A percentile compares a stretch with the other conserved stretches of the same genome.
Conservation (phyloP, 2,888 invertebrate genomes). For the Agrilus biguttatus region DNA sequence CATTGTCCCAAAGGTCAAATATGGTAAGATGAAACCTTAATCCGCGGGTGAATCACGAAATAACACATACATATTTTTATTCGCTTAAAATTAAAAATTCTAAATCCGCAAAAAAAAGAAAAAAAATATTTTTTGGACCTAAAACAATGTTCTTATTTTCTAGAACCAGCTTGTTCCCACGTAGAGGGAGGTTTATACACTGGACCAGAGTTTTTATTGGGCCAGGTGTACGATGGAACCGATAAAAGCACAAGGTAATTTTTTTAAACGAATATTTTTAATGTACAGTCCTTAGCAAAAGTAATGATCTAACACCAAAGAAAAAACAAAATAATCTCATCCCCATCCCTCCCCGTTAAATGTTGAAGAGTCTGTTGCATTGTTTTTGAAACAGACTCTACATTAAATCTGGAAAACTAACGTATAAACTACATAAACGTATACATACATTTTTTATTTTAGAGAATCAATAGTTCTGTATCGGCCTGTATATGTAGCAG, state of each 20-base stretch:
- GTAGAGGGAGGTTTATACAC: constrained; percentile 67
- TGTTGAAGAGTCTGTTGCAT: no score
- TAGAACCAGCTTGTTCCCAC: constrained; percentile 55
- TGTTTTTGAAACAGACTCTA: no score
- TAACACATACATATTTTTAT: not conserved
- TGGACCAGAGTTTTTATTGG: constrained; percentile 62
- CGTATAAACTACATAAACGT: no score
- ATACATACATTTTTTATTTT: constrained; percentile 11
- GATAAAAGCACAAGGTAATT: constrained; percentile 17
- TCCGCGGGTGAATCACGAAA: not conserved
- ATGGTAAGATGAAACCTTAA: constrained; percentile 35
- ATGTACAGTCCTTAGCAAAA: not conserved
- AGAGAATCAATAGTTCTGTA: constrained; percentile 48
- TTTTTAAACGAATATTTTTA: not conserved
- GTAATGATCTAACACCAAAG: no score
- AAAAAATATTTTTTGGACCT: no score
- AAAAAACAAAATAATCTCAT: no score
- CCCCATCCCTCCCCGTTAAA: no score
- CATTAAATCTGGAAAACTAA: no score
- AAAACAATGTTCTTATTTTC: constrained; percentile 10
- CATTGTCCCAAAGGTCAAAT: constrained; percentile 43
- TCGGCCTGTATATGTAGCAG: constrained; percentile 46
- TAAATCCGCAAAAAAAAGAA: not conserved
- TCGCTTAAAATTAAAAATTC: not conserved
- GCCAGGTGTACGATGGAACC: constrained; percentile 62